These are phyloP conservation scores for Ptiloglossa arizonensis DNA, from an alignment of 1,140 invertebrate species.

Conservation along the genomic window DNA sequence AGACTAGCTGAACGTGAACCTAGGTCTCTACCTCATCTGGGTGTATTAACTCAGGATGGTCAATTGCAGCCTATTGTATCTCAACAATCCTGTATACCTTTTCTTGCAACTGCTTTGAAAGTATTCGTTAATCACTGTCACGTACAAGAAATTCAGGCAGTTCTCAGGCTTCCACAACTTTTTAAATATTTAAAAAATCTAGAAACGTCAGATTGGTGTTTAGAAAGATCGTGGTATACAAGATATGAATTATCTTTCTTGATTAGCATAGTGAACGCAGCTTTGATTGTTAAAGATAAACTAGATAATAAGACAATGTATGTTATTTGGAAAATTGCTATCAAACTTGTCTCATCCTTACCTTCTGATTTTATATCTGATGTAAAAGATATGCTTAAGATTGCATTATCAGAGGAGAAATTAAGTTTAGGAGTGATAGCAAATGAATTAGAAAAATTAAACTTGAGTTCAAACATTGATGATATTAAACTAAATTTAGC, in stretches of 20 bases:
- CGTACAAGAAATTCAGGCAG: constrained; percentile 51
- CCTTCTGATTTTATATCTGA: constrained; percentile 66
- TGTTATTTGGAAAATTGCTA: constrained; percentile 72
- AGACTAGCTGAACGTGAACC: constrained; percentile 68
- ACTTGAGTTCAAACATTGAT: constrained; percentile 39
- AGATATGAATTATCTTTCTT: constrained; percentile 73
- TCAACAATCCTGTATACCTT: constrained; percentile 69
- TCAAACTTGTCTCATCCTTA: constrained; percentile 76
- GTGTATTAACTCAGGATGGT: constrained; percentile 71
- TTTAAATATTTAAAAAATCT: constrained; percentile 71
- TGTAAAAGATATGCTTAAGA: constrained; percentile 63
- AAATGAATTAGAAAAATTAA: constrained; percentile 47
- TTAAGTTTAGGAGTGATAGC: constrained; percentile 52
- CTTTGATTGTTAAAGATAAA: constrained; percentile 15
- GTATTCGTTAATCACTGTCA: constrained; percentile 52
- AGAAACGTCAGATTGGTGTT: constrained; percentile 68
- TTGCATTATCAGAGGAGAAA: constrained; percentile 66
- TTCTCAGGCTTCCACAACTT: constrained; percentile 65
- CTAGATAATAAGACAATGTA: constrained; percentile 49
- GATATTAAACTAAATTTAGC: constrained; percentile 36
- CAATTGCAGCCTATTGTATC: constrained; percentile 73
- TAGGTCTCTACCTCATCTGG: constrained; percentile 71
- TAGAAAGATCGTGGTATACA: constrained; percentile 77
- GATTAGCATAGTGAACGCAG: constrained; percentile 63
- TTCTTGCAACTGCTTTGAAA: constrained; percentile 66